Conservation (phyloP, 2,888 invertebrate species). For the Tiliacea aurago region DNA sequence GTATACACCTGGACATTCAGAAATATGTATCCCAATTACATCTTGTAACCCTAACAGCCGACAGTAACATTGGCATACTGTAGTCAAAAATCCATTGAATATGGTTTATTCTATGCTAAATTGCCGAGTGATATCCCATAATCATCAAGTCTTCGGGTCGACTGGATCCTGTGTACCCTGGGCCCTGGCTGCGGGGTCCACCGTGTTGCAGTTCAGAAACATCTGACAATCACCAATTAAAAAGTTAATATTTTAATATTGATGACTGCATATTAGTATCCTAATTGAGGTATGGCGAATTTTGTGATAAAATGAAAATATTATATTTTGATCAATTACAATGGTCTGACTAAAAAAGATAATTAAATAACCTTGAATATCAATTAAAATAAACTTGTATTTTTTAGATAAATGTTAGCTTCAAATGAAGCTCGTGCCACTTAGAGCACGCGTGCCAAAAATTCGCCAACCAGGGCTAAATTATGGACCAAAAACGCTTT, state of each 20-base stretch:
- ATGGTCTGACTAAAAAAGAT: not conserved
- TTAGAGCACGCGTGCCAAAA: not conserved
- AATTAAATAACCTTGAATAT: not conserved
- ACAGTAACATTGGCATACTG: constrained; percentile 33
- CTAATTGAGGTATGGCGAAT: constrained; percentile 14
- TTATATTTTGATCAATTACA: not conserved
- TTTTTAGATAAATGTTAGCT: not conserved
- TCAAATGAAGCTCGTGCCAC: not conserved
- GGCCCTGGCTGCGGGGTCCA: constrained; percentile 61
- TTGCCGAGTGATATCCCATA: constrained; percentile 46
- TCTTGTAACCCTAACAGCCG: constrained; percentile 30
- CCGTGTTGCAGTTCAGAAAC: constrained; percentile 64
- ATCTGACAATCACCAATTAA: constrained; percentile 68
- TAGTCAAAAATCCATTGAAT: constrained; percentile 12
- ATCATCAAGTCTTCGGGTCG: constrained; percentile 67
- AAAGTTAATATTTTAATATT: constrained; percentile 60
- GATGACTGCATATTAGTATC: constrained; percentile 26
- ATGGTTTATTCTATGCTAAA: constrained; percentile 32
- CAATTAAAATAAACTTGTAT: not conserved
- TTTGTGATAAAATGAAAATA: not conserved
- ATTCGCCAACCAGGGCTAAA: constrained; percentile 23
- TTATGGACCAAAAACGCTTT: not conserved
- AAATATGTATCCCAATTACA: constrained; percentile 22
- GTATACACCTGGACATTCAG: not conserved
- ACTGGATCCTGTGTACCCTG: constrained; percentile 62